Evolutionary conservation across 2,113 vertebrate species (phyloP).

Genomic region (Aptenodytes forsteri): DNA sequence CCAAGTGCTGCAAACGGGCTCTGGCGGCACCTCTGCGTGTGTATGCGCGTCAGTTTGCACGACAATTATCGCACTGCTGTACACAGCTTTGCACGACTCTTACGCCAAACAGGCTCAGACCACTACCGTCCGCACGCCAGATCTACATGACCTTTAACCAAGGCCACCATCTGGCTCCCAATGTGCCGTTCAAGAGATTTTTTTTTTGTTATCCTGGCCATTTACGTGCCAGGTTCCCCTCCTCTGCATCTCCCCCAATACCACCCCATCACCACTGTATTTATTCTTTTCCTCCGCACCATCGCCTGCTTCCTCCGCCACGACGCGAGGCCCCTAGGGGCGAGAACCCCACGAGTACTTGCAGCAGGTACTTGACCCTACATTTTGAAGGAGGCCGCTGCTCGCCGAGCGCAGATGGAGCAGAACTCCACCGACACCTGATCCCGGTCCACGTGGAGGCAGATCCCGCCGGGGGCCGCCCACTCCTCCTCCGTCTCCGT

Average conservation of each 20-base stretch:
- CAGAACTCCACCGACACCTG: slow-evolving; percentile 98
- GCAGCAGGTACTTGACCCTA: slow-evolving; percentile 94
- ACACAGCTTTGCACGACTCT: not conserved
- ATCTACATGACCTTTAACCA: not conserved
- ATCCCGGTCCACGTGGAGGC: slow-evolving; percentile 95
- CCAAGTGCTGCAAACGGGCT: slow-evolving; percentile 25
- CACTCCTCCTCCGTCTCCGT: slow-evolving; percentile 84
- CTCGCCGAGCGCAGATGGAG: slow-evolving; percentile 90
- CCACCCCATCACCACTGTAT: slow-evolving; percentile 43
- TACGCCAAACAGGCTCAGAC: not conserved
- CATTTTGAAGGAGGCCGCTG: slow-evolving; percentile 89
- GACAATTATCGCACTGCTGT: not conserved
- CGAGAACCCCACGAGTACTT: slow-evolving; percentile 57
- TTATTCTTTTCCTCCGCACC: slow-evolving; percentile 26
- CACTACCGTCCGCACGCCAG: slow-evolving; percentile 16
- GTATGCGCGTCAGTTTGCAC: slow-evolving; percentile 1
- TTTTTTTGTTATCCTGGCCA: not conserved
- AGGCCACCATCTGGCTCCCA: slow-evolving; percentile 45
- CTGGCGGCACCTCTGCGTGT: slow-evolving; percentile 26
- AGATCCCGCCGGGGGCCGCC: slow-evolving; percentile 86
- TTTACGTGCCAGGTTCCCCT: not conserved
- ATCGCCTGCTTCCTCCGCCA: slow-evolving; percentile 61
- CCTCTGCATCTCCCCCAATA: slow-evolving; percentile 6
- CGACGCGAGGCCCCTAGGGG: slow-evolving; percentile 48
- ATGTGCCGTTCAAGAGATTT: not conserved